Evolutionary conservation across 2,797 vertebrate species (phyloP), one percentile per base, ranked within the genome.

Genomic region (Paguma larvata): DNA sequence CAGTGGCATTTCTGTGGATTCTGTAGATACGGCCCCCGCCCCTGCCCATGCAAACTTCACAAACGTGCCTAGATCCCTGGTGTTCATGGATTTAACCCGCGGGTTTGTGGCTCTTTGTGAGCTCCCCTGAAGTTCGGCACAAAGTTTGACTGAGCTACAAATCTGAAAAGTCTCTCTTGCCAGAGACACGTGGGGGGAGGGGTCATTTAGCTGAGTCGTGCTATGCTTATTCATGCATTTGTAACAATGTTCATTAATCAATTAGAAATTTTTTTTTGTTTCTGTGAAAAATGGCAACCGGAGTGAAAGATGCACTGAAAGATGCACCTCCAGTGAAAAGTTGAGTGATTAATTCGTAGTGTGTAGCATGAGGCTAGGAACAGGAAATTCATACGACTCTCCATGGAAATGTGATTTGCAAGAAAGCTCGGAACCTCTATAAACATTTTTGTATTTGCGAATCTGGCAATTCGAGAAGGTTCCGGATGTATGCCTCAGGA

Each of bases 401-500:
- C 96, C 23, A 7, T 95, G 95, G 93, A 96, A 93, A 95, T 97
- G 89, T 62, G 95, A 97, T 90, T 97, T 44, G 21, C 67, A 18
- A 78, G 87, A 93, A 94, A 90, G 62, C 96, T 90, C 56, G 96
- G 96, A 90, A 77, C 91, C 72, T 97, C 89, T 97, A 44, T 97
- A 97, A 97, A 97, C 87, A 93, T 88, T 96, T 93, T 96, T 96
- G 78, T 97, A 79, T 97, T 97, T 93, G 92, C 68, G 85, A 89
- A 97, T 96, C 94, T 48, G 91, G 96, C 93, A 96, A 97, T 97
- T 95, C 23, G 67, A 96, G 84, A 97, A 93, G 80, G 93, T 96
- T 97, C 97, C 85, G 51, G 97, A 95, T 97, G 67, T 95, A 85
- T 93, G 96, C 89, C 95, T 97, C 84, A 94, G 97, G 97, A 97